A percentile compares a stretch with the other conserved stretches of the same genome.
Evolutionary conservation across 1,140 invertebrate genomes (phyloP).

Genomic region (Sminthurinus signatus): DNA sequence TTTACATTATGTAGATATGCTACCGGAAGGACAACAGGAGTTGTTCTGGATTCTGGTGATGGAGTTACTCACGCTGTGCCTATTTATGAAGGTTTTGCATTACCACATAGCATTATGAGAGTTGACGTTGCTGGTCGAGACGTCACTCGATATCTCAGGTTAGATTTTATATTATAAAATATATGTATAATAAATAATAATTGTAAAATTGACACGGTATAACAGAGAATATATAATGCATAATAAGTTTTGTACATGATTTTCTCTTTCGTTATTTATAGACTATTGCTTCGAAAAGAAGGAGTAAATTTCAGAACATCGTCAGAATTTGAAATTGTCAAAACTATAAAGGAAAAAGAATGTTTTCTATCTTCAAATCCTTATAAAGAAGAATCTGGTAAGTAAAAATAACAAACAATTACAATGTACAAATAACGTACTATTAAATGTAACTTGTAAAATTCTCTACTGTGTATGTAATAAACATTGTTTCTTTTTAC

Average conservation of each 20-base stretch:
- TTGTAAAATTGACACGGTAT: too few relatives aligned
- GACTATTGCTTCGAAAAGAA: constrained; percentile 90
- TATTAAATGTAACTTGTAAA: too few relatives aligned
- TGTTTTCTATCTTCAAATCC: too few relatives aligned
- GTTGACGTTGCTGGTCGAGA: constrained; percentile 88
- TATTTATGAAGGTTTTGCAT: constrained; percentile 75
- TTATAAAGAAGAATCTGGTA: too few relatives aligned
- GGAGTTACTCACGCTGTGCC: constrained; percentile 89
- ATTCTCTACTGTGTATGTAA: too few relatives aligned
- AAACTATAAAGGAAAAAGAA: constrained; percentile 90
- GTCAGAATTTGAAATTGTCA: constrained; percentile 90
- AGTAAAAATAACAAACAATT: too few relatives aligned
- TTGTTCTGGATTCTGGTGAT: constrained; percentile 49
- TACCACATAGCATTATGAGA: constrained; percentile 75
- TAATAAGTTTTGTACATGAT: constrained; percentile 78
- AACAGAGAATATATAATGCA: constrained; percentile 76
- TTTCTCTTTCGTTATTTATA: constrained; percentile 82
- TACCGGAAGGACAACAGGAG: constrained; percentile 59
- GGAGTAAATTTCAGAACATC: constrained; percentile 95
- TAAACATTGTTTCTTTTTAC: constrained; percentile 51
- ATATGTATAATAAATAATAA: too few relatives aligned
- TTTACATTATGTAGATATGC: too few relatives aligned
- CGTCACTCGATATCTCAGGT: constrained; percentile 91
- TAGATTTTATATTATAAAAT: too few relatives aligned
- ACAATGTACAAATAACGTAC: too few relatives aligned